Base-by-base conservation (phyloP, 2,113 vertebrate genomes). In the Sylvietta virens region DNA sequence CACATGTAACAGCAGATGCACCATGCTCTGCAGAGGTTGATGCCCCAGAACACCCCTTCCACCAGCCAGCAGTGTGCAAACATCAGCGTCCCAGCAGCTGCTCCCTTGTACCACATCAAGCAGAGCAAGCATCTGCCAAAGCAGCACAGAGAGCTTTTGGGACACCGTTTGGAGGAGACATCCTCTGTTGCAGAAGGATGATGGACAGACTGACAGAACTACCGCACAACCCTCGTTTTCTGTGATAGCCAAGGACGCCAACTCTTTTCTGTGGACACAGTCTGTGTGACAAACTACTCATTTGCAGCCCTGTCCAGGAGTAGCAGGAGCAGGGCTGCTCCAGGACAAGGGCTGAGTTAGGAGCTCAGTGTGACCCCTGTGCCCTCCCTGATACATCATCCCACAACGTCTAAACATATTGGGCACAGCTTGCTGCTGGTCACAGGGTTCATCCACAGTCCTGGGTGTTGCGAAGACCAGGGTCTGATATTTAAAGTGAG, bases 1-100 rank as follows among this genome's bases (percentile, higher is more conserved):
- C 16, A 24, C 9, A 6, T 0, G 0, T 40, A 76, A 37, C 0
- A 4, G 19, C 39, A 87, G 40, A 70, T n/a, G 33, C 16, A 13
- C 17, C 31, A 21, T 16, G 33, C 39, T 37, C 58, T 40, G 14
- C 27, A 47, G 48, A 62, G 22, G 3, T 5, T 70, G n/a, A 26
- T 53, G 77, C 78, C 39, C 11, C 57, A 78, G 47, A 15, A 73
- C 1, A 1, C 3, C 15, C 10, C 16, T 23, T 23, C 18, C 24
- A 23, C 27, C 39, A 72, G 40, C 21, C 69, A 40, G 14, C 18
- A 37, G 37, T 2, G 7, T 70, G 28, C 54, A 39, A 30, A 37
- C 8, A 37, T 9, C 22, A 53, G 20, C 40, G 53, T 23, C 44
- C 21, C 1, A 1, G 40, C 1, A 5, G 31, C 21, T 67, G 21